Evolutionary conservation across 2,888 invertebrate genomes (phyloP).

Genomic region (Lasius fuliginosus): DNA sequence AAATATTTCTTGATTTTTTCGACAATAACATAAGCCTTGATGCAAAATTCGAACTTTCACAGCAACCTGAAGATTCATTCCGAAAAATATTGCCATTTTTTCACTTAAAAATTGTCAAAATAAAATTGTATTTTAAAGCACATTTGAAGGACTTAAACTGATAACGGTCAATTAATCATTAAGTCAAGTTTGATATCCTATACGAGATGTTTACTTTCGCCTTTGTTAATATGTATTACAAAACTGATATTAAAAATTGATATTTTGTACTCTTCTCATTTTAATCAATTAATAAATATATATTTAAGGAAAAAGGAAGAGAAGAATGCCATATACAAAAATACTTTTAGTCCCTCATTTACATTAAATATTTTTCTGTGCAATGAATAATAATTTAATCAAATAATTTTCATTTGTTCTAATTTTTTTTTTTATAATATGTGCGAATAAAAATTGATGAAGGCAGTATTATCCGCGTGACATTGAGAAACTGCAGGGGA

Average conservation of each 20-base stretch:
- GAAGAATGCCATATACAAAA: background rate
- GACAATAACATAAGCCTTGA: too few relatives aligned
- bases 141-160: background rate
- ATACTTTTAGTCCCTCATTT: background rate
- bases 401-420: background rate
- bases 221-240: background rate
- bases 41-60: too few relatives aligned
- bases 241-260: background rate
- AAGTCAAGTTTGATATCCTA: background rate
- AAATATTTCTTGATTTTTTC: too few relatives aligned
- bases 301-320: background rate
- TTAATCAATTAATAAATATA: background rate
- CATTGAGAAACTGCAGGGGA: slow-evolving; percentile 20
- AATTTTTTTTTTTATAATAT: background rate
- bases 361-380: background rate
- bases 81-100: background rate
- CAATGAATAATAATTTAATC: background rate
- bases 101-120: background rate
- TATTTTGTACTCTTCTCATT: background rate
- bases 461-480: slow-evolving; percentile 69
- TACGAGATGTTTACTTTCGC: background rate
- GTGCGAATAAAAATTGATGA: slow-evolving; percentile 54
- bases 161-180: background rate
- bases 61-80: background rate
- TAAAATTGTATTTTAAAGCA: background rate